Evolutionary conservation across 2,888 invertebrate species (phyloP), one percentile per base, ranked within the genome.

Genomic region (Mesorhabditis sp.): DNA sequence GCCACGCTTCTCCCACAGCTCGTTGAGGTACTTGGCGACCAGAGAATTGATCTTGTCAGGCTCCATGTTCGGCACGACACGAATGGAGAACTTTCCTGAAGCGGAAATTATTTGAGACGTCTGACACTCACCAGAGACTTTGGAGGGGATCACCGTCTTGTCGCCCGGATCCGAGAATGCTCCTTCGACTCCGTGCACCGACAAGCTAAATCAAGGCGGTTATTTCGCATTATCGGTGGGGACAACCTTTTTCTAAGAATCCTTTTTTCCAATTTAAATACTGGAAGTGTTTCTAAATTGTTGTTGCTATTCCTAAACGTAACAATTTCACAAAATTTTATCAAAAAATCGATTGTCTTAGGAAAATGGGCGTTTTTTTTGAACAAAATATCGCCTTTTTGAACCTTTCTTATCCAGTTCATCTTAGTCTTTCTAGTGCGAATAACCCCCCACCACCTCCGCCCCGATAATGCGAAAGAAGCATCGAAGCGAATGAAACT

Each of bases 1-100:
- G 69, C 81, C 82, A 13, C 93, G 90, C 77, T 91, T 90, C 4
- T 89, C 88, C 92, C 93, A 95, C 87, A 90, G 83, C 72, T 91
- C 90, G 72, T 92, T 90, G 68, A 97, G 83, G 86, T 93, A 91
- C 66, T 90, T 90, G 62, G 90, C 89, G 4, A 96, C 95, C 4
- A 78, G 68, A 43, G 76, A 69, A 68, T 91, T 91, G 43, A 78
- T 69, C 81, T 91, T 90, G 4, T 90, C 90, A 0, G 95, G 94
- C 68, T 90, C 90, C 89, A 95, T 95, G 86, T 96, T 89, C 0
- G 97, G 97, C n/a, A 98, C 97, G 80, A 95, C 90, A 68, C 97
- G 91, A 77, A 98, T 91, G 0, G 96, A 96, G 88, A 98, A 98
- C 87, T 98, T 98, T 42, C 96, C 97, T 93, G 93, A 63, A 91